Conservation (phyloP, 2,113 vertebrate species). For the Delphinus delphis region DNA sequence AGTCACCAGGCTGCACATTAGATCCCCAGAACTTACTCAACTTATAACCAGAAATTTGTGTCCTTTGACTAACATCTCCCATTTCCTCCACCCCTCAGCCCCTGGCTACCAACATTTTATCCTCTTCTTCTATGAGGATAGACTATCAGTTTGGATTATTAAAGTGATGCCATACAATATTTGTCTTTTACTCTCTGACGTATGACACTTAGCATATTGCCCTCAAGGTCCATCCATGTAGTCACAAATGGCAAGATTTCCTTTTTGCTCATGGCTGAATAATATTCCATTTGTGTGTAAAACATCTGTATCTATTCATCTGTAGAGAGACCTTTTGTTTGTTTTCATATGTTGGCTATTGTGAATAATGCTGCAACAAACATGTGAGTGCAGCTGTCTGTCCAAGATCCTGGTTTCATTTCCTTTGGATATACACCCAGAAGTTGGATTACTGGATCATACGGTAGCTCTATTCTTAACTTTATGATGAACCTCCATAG, state of each 20-base stretch:
- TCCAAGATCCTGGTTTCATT: neutral
- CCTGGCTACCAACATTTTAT: too few species aligned
- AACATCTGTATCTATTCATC: neutral
- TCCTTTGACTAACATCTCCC: neutral
- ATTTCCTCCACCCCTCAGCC: neutral
- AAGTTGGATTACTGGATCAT: neutral
- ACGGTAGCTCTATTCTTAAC: neutral
- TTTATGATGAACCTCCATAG: neutral
- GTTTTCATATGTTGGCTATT: neutral
- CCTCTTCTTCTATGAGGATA: neutral
- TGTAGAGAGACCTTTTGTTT: neutral
- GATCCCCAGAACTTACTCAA: neutral
- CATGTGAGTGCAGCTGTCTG: neutral
- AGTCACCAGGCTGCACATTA: neutral
- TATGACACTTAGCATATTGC: neutral
- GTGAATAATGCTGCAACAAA: neutral
- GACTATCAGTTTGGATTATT: neutral
- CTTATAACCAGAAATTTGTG: neutral
- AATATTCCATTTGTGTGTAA: neutral
- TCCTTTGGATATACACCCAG: neutral
- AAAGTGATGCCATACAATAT: neutral
- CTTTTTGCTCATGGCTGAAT: neutral
- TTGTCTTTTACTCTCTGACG: too few species aligned
- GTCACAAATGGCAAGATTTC: neutral
- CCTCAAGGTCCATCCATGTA: neutral